These are phyloP conservation scores for Parauchenoglanis ngamensis DNA, from an alignment of 2,797 vertebrate genomes.

Conservation along the genomic window DNA sequence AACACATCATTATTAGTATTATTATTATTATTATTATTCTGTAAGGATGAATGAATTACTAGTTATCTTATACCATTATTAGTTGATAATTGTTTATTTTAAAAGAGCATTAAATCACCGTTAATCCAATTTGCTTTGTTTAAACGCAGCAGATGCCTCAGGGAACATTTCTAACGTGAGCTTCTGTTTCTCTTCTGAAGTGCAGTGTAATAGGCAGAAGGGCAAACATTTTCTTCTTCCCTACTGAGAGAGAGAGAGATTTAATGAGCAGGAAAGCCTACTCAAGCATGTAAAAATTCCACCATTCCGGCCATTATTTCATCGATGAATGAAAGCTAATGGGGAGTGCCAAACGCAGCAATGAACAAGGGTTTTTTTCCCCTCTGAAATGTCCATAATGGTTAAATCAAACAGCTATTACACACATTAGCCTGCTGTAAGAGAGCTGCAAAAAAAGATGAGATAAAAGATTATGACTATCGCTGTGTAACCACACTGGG, in stretches of 20 bases:
- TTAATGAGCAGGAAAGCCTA: slow-evolving; percentile 78
- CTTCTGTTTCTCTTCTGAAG: slow-evolving; percentile 39
- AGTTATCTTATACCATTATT: background rate
- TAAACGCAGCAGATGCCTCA: slow-evolving; percentile 17
- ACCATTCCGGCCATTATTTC: slow-evolving; percentile 52
- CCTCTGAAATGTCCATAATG: slow-evolving; percentile 48
- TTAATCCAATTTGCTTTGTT: slow-evolving; percentile 25
- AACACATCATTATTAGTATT: background rate
- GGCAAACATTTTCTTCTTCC: slow-evolving; percentile 53
- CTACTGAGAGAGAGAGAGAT: slow-evolving; percentile 62
- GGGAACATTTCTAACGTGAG: slow-evolving; percentile 36
- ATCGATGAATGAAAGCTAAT: slow-evolving; percentile 74
- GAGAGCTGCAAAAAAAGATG: background rate
- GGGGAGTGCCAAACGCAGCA: slow-evolving; percentile 83
- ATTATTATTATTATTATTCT: background rate
- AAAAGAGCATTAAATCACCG: background rate
- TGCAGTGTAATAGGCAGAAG: slow-evolving; percentile 50
- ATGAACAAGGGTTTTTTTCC: slow-evolving; percentile 62
- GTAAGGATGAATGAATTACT: background rate
- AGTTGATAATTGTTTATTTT: background rate
- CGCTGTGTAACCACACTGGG: slow-evolving; percentile 5
- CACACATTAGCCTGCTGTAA: slow-evolving; percentile 41
- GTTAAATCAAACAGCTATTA: slow-evolving; percentile 53
- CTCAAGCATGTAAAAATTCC: slow-evolving; percentile 59
- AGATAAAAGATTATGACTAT: slow-evolving; percentile 40